Percentiles rank a stretch among this genome's conserved stretches.
Evolutionary conservation across 2,113 vertebrate species (phyloP).

Genomic region (Fregata magnificens): DNA sequence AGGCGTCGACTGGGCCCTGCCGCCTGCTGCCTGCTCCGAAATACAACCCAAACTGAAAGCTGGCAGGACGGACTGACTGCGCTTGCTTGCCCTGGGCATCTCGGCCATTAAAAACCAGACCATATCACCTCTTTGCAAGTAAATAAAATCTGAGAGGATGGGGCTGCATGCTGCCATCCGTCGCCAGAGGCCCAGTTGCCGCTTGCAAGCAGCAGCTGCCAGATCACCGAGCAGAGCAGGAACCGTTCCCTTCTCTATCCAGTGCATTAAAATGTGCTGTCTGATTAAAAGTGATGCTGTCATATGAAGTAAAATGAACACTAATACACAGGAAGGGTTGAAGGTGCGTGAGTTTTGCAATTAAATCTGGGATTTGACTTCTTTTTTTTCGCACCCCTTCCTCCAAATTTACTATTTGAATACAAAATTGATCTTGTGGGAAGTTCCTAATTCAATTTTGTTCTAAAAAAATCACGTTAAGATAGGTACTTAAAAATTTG

Average conservation of each 20-base stretch:
- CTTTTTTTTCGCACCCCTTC: background rate
- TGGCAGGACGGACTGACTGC: background rate
- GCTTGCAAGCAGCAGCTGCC: fast-evolving
- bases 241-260: background rate
- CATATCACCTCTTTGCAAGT: background rate
- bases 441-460: background rate
- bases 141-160: background rate
- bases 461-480: background rate
- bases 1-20: background rate
- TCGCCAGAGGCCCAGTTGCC: background rate
- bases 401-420: background rate
- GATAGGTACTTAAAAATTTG: background rate
- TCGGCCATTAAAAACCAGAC: background rate
- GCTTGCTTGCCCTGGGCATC: fast-evolving
- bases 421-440: background rate
- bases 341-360: fast-evolving
- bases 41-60: background rate
- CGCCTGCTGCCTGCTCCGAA: fast-evolving
- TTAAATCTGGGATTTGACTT: background rate
- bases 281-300: background rate
- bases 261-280: background rate
- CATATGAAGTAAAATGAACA: background rate
- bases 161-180: background rate
- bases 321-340: background rate
- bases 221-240: fast-evolving